phyloP scores from a whole-genome alignment of 1,140 invertebrate species.

The Phymastichus coffea region DNA sequence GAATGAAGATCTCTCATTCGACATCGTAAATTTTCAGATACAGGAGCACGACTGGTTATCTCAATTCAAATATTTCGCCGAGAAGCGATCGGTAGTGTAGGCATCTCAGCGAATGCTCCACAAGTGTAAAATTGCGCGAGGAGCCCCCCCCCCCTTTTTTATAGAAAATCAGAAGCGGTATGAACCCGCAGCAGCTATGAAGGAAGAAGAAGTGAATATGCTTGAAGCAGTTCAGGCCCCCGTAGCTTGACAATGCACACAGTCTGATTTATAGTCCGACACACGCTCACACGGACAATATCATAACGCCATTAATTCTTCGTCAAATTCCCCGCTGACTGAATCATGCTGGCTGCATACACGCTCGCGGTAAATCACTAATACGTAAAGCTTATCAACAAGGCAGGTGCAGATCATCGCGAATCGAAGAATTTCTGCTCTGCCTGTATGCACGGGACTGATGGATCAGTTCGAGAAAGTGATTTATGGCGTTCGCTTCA shows the following conservation, averaged over 20 bases:
- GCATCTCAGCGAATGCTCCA: not conserved
- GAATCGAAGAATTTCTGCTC: slow-evolving; percentile 4
- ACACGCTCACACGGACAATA: slow-evolving; percentile 56
- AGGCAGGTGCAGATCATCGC: slow-evolving; percentile 8
- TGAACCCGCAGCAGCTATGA: no score
- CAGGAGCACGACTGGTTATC: not conserved
- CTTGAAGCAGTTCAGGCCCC: no score
- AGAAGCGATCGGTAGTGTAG: not conserved
- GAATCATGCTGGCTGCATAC: slow-evolving; percentile 56
- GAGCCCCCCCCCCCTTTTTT: not conserved
- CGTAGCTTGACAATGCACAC: slow-evolving; percentile 51
- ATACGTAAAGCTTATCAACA: no score
- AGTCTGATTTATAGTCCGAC: slow-evolving; percentile 55
- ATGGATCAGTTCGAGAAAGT: slow-evolving; percentile 11
- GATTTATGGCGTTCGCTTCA: not conserved
- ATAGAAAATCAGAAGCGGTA: no score
- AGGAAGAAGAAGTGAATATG: no score
- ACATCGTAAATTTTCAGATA: not conserved
- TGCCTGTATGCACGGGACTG: slow-evolving; percentile 9
- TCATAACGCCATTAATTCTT: slow-evolving; percentile 61
- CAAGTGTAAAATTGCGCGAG: not conserved
- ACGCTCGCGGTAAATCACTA: slow-evolving; percentile 58
- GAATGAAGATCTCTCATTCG: not conserved
- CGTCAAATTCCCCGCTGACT: slow-evolving; percentile 59
- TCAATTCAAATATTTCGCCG: slow-evolving; percentile 6